These are phyloP conservation scores for Drosophila maculinotata DNA, from an alignment of 2,888 invertebrate genomes.

Conservation along the genomic window DNA sequence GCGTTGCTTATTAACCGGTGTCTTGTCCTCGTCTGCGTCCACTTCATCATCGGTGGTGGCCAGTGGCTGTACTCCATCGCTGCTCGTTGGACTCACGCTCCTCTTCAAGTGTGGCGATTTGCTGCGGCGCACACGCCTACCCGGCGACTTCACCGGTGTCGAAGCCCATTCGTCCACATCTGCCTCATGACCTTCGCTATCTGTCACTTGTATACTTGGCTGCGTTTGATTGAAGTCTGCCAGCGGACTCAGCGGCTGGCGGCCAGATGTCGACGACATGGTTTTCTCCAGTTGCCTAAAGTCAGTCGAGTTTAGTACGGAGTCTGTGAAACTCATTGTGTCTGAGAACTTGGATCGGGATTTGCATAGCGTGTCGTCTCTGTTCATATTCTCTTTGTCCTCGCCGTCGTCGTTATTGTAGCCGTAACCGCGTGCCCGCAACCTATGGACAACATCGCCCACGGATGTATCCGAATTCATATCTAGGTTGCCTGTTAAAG, in stretches of 20 bases:
- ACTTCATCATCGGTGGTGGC: conserved; percentile 51
- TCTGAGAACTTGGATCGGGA: conserved; percentile 60
- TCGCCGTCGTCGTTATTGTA: conserved; percentile 28
- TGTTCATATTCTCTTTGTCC: conserved; percentile 76
- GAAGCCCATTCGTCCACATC: conserved; percentile 83
- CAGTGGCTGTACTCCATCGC: conserved; percentile 54
- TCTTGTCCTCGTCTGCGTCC: conserved; percentile 51
- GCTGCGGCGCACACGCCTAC: conserved; percentile 69
- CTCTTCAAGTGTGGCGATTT: conserved; percentile 70
- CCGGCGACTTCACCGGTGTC: conserved; percentile 68
- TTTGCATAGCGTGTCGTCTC: conserved; percentile 54
- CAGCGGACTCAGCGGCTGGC: conserved; percentile 81
- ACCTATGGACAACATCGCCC: conserved; percentile 68
- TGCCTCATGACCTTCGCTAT: conserved; percentile 63
- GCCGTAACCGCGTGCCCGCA: conserved; percentile 53
- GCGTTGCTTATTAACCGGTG: conserved; percentile 66
- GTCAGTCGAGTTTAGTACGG: conserved; percentile 78
- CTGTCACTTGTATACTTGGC: conserved; percentile 55
- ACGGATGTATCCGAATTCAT: conserved; percentile 77
- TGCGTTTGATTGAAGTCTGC: conserved; percentile 37
- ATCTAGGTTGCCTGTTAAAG: conserved; percentile 71
- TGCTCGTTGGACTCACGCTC: conserved; percentile 52
- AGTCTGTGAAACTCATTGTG: conserved; percentile 83
- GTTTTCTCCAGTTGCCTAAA: conserved; percentile 71
- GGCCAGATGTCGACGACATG: conserved; percentile 39